Conservation (phyloP, 2,888 invertebrate genomes). For the Orthosia incerta region DNA sequence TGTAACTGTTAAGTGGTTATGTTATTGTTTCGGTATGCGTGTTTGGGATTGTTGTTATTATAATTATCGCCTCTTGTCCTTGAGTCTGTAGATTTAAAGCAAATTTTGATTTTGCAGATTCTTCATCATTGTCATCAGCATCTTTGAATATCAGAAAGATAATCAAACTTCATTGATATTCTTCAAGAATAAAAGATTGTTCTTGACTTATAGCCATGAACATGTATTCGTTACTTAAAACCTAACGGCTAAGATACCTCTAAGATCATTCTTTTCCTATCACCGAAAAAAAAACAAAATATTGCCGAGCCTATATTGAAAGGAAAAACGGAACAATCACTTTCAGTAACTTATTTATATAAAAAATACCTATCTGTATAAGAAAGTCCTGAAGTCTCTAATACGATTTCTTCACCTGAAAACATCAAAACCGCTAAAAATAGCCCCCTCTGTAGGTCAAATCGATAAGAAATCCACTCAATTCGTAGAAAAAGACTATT, state of each 20-base stretch:
- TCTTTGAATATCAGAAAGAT: background rate
- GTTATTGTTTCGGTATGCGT: conserved; percentile 33
- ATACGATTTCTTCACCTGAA: conserved; percentile 29
- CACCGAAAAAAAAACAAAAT: background rate
- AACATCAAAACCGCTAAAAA: conserved; percentile 46
- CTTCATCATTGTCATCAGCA: background rate
- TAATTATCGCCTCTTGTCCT: background rate
- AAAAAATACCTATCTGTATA: conserved; percentile 11
- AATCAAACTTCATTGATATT: too few relatives aligned
- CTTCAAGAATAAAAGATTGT: too few relatives aligned
- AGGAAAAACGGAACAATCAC: background rate
- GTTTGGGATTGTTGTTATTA: conserved; percentile 23
- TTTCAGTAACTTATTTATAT: background rate
- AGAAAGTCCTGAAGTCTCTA: conserved; percentile 12
- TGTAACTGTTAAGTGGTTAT: conserved; percentile 50
- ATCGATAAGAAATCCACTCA: conserved; percentile 53
- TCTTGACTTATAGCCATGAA: background rate
- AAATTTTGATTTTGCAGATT: background rate
- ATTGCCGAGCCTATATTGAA: background rate
- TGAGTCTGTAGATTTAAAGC: background rate
- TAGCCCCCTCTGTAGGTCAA: conserved; percentile 53
- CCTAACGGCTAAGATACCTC: background rate
- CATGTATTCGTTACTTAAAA: background rate
- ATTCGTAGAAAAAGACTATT: conserved; percentile 49
- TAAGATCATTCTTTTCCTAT: background rate